Base-by-base conservation (phyloP, 2,888 invertebrate genomes). In the Metopia argyrocephala region DNA sequence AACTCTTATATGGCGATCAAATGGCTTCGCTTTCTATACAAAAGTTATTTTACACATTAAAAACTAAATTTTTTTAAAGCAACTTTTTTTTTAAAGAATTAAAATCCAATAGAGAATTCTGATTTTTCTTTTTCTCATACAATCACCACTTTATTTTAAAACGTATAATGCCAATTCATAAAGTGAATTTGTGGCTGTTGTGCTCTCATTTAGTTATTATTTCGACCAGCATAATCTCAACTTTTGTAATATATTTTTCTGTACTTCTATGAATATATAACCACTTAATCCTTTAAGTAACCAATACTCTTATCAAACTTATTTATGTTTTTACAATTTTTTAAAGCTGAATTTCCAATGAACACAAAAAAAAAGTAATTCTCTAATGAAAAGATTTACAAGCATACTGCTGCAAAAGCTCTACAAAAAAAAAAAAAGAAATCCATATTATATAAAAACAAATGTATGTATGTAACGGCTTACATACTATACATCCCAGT, bases 271-370 rank as follows among this genome's bases (percentile, higher is more conserved):
- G 38, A 3, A 38, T 12, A 12, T 31, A 38, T 50, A 61, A 18
- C 38, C 18, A 23, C 45, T 15, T 70, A 65, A 76, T 65, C 76
- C 65, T 59, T 57, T 70, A 76, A 70, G 76, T 64, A 70, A 70
- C 69, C 69, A 70, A 38, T 50, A 38, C 38, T 38, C 38, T 9
- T 38, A 25, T 45, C 48, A 65, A 38, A 57, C 38, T 57, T 65
- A 50, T 4, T 48, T 57, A 50, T 9, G 23, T 50, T 52, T 21
- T 4, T 12, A 46, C n/a, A 27, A 65, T 50, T 28, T 64, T 45
- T 38, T 12, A 48, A 62, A 62, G 31, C 48, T 46, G 52, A 52
- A 15, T 28, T 20, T 23, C 0, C 45, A 20, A n/a, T 20, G 20
- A 59, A 46, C 5, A 23, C 12, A 12, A 9, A 2, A 25, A 21